Evolutionary conservation across 2,888 invertebrate genomes (phyloP), one percentile per base, ranked within the genome.

Genomic region (Eilema depressum): DNA sequence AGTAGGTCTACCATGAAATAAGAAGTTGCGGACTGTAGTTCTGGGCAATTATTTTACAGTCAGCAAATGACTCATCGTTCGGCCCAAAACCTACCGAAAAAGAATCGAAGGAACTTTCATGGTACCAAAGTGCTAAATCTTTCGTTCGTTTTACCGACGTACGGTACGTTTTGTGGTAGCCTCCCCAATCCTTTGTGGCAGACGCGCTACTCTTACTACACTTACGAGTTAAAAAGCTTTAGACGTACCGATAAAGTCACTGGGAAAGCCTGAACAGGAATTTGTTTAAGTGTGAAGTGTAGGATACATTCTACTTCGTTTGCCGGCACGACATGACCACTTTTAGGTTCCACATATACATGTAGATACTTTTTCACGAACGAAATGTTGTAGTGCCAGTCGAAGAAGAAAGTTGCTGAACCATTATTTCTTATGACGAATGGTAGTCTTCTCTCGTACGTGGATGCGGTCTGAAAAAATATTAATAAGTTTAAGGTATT

Each of bases 351-450:
- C 23, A 95, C 86, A 60, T 76, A 77, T 26, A 95, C 81, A 73
- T 89, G 87, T 72, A 95, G 78, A 75, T 92, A 95, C 76, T 94
- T 95, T 80, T 92, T 93, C 3, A 95, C 93, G 0, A 80, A 66
- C 26, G 83, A 83, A 4, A 74, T 78, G 17, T 85, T 87, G 82
- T 93, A 95, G 30, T 84, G 81, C 95, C 95, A 95, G 57, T 94
- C 91, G 73, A 88, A 95, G 79, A 90, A 91, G 78, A 95, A 94
- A 2, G 94, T 92, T 10, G 94, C 92, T 0, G 95, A 95, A 1
- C 95, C 95, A 56, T 94, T 89, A 71, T 95, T 95, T 71, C 87
- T 92, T 78, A 95, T 90, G 7, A 78, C 87, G 78, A 95, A 95
- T 11, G 90, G 89, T 76, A 95, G 86, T 23, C 85, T 90, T 69